These are phyloP conservation scores for Drosophila barbarae DNA, from an alignment of 2,888 invertebrate genomes.

Conservation along the genomic window DNA sequence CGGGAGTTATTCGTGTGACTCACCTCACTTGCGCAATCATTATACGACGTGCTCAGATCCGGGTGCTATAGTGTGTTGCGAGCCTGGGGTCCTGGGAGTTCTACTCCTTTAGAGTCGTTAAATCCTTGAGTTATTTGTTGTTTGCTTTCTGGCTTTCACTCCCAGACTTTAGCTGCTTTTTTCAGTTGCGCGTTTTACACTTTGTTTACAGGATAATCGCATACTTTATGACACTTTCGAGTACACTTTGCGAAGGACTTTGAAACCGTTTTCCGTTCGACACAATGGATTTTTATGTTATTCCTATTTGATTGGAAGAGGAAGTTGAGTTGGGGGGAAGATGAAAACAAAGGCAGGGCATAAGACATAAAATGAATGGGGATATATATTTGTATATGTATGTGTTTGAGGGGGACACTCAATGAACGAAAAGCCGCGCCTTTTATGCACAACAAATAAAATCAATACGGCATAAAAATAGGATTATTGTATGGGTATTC, in stretches of 20 bases:
- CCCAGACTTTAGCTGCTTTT: neutral
- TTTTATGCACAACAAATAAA: conserved; percentile 64
- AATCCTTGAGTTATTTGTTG: conserved; percentile 44
- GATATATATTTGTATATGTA: conserved; percentile 2
- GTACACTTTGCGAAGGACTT: conserved; percentile 40
- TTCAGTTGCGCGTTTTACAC: conserved; percentile 62
- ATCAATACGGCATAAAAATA: conserved; percentile 65
- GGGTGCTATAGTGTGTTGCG: conserved; percentile 20
- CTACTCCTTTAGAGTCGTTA: conserved; percentile 49
- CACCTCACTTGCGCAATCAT: conserved; percentile 75
- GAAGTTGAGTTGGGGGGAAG: conserved; percentile 35
- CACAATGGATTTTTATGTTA: conserved; percentile 41
- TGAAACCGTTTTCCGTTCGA: conserved; percentile 35
- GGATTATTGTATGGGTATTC: conserved; percentile 46
- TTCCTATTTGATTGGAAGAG: conserved; percentile 33
- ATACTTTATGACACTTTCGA: conserved; percentile 72
- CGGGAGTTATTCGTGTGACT: conserved; percentile 43
- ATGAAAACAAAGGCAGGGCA: conserved; percentile 52
- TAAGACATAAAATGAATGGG: conserved; percentile 34
- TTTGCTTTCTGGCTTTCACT: conserved; percentile 28
- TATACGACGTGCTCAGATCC: conserved; percentile 68
- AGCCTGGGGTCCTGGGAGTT: neutral
- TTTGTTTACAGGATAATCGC: conserved; percentile 73
- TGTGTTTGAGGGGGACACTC: neutral
- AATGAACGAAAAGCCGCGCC: conserved; percentile 11